Conservation (phyloP, 2,888 invertebrate species). For the Troides helena region DNA sequence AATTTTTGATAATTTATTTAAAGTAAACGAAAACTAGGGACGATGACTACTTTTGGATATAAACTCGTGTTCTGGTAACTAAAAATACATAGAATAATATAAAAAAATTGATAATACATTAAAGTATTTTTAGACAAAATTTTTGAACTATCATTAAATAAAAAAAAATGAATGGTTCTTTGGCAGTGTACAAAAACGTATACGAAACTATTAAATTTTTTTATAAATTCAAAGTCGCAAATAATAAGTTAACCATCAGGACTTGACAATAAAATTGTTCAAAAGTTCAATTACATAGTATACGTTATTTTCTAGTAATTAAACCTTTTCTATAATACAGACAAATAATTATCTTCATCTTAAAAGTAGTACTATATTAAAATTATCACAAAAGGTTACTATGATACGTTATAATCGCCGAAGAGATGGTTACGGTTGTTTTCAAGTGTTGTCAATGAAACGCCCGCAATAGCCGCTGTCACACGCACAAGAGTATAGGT, state of each 20-base stretch:
- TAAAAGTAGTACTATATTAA: not conserved
- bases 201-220: too few relatives aligned
- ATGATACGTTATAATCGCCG: not conserved
- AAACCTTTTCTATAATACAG: not conserved
- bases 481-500: conserved; percentile 98
- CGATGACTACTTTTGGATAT: too few relatives aligned
- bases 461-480: conserved; percentile 98
- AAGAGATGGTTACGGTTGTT: conserved; percentile 33
- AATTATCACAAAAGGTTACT: not conserved
- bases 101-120: not conserved
- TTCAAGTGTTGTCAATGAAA: conserved; percentile 74
- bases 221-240: too few relatives aligned
- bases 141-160: too few relatives aligned
- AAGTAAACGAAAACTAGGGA: not conserved
- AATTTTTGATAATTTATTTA: not conserved
- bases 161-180: too few relatives aligned
- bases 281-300: not conserved
- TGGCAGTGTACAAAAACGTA: too few relatives aligned
- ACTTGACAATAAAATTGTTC: too few relatives aligned
- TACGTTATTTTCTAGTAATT: not conserved
- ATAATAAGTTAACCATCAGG: too few relatives aligned
- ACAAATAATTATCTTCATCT: not conserved
- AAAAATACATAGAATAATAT: not conserved
- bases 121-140: not conserved
- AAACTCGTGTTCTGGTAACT: not conserved